Evolutionary conservation across 2,113 vertebrate species (phyloP), one percentile per base, ranked within the genome.

Genomic region (Lethenteron reissneri): DNA sequence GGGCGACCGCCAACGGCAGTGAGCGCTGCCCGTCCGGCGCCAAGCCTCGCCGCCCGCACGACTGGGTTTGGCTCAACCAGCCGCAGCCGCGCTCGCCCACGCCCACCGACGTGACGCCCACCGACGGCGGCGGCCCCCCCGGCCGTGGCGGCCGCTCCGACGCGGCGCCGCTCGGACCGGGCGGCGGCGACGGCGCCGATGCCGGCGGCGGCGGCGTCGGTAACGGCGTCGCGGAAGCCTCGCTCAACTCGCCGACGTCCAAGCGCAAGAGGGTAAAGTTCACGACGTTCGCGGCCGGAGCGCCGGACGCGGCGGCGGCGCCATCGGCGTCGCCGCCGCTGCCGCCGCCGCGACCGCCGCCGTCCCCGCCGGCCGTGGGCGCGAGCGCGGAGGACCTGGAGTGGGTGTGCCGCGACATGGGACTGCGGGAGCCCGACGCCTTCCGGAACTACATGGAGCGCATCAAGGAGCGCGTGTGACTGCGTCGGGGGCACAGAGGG

Each of bases 201-300:
- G 94, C n/a, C 78, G 97, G 91, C 0, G n/a, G 85, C 0, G 84
- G 84, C 1, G 88, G 92, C 72, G 95, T 91, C 1, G 87, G 87
- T 1, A 84, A 91, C 76, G 94, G 95, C 76, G 85, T 86, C 74
- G 84, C 84, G 0, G 94, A 99, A 81, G 92, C n/a, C 62, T 86
- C 85, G 0, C 82, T 85, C 77, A 92, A 86, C 76, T 99, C 94
- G 0, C 94, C 94, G 75, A 99, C 94, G 25, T 95, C 92, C 76
- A 97, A 99, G 74, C 83, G 92, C 79, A 99, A 97, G 81, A 82
- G 92, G 75, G 94, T 99, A 73, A 99, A 99, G 81, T 99, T 99
- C 74, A 97, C 92, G 78, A 97, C 94, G 70, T 99, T 99, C 2
- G 87, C 87, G 80, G 70, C n/a, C 10, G 70, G 70, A 15, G 8